phyloP scores from a whole-genome alignment of 1,140 invertebrate species.

The Chelonus insularis region DNA sequence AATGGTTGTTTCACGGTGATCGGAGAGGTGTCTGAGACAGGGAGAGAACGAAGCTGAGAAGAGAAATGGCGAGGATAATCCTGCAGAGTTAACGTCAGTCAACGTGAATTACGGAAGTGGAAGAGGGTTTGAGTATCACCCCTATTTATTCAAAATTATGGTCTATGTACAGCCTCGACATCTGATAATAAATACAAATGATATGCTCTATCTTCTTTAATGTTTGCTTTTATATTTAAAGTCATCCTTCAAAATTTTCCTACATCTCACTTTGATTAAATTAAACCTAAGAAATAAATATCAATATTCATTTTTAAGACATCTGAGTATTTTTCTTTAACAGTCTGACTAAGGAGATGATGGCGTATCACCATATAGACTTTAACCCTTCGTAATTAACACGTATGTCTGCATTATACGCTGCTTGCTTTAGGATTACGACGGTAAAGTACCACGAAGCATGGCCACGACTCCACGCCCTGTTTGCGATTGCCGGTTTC shows the following conservation, averaged over 20 bases:
- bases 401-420: conserved; percentile 48
- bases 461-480: conserved; percentile 13
- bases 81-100: conserved; percentile 46
- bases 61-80: conserved; percentile 37
- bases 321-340: background rate
- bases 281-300: background rate
- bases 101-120: conserved; percentile 39
- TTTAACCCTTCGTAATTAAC: background rate
- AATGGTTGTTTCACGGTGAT: conserved; percentile 8
- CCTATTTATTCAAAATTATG: conserved; percentile 46
- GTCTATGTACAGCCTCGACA: conserved; percentile 20
- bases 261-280: background rate
- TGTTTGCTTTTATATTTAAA: background rate
- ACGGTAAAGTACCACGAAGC: conserved; percentile 43
- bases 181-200: conserved; percentile 41
- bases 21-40: background rate
- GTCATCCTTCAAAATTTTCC: background rate
- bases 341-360: too few relatives aligned
- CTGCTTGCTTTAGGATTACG: conserved; percentile 48
- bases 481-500: conserved; percentile 36
- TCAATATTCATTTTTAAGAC: background rate
- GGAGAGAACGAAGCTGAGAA: background rate
- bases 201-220: conserved; percentile 5
- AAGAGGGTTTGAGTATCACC: conserved; percentile 2
- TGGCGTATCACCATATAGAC: too few relatives aligned